Evolutionary conservation across 2,797 vertebrate species (phyloP).

Genomic region (Siniperca obscura): DNA sequence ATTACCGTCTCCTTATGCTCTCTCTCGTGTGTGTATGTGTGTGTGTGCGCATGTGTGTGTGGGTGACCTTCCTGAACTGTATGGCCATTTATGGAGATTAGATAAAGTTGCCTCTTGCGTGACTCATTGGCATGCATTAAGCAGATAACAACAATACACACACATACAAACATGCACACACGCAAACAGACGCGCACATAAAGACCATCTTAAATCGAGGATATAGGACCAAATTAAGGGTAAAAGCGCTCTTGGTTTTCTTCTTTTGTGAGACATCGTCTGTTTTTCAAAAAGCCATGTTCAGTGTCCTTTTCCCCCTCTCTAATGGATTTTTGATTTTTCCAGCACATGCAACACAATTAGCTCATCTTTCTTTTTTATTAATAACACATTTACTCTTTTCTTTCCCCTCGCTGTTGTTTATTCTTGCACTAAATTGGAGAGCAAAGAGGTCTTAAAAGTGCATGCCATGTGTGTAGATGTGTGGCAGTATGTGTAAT

Average conservation of each 20-base stretch:
- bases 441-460: conserved; percentile 75
- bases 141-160: conserved; percentile 72
- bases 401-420: conserved; percentile 81
- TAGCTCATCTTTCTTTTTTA: conserved; percentile 92
- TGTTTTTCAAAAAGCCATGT: conserved; percentile 85
- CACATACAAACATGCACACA: conserved; percentile 32
- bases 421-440: conserved; percentile 81
- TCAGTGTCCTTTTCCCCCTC: conserved; percentile 77
- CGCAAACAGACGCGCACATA: conserved; percentile 79
- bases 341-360: conserved; percentile 88
- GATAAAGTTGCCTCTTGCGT: conserved; percentile 89
- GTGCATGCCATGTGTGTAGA: conserved; percentile 45
- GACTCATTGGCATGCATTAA: conserved; percentile 94
- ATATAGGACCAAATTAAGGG: conserved; percentile 91
- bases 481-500: conserved; percentile 32
- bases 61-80: conserved; percentile 84
- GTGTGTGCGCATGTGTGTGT: conserved; percentile 34
- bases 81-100: conserved; percentile 97
- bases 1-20: conserved; percentile 73
- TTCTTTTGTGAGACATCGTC: conserved; percentile 80
- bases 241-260: conserved; percentile 87
- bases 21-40: conserved; percentile 37
- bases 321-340: conserved; percentile 99
- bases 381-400: conserved; percentile 91
- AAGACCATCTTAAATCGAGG: conserved; percentile 89